A percentile compares a stretch with the other conserved stretches of the same genome.
Evolutionary conservation across 2,113 vertebrate genomes (phyloP).

Genomic region (Lepus europaeus): DNA sequence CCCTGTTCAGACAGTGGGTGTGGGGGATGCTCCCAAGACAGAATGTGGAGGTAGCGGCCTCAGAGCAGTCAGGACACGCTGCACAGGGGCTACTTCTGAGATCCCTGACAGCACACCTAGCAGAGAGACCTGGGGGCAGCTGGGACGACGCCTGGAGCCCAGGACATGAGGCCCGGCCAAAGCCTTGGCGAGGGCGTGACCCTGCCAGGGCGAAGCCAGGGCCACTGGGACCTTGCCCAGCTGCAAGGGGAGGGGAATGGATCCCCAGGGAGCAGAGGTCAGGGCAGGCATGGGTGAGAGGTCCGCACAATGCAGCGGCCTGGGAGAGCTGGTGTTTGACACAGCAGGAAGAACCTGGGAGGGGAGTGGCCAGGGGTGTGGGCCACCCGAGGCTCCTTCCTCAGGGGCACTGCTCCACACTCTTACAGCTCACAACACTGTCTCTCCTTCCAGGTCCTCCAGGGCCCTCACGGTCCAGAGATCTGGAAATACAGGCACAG

Average conservation of each 20-base stretch:
- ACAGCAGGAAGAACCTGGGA: not conserved
- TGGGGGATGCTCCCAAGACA: not conserved
- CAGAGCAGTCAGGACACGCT: not conserved
- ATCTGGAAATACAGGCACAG: too few species aligned
- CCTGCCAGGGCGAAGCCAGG: too few species aligned
- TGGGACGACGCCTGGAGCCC: not conserved
- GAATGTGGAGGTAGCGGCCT: not conserved
- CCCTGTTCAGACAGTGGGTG: too few species aligned
- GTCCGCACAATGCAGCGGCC: not conserved
- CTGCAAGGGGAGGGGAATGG: not conserved
- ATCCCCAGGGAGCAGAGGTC: accelerated
- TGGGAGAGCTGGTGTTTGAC: accelerated
- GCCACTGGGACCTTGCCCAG: not conserved
- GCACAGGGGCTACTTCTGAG: not conserved
- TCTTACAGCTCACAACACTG: accelerated
- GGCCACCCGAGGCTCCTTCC: accelerated
- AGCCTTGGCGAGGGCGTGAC: not conserved
- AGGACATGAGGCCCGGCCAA: not conserved
- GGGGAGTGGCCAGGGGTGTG: too few species aligned
- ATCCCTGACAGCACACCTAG: accelerated
- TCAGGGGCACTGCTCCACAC: accelerated
- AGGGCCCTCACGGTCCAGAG: accelerated
- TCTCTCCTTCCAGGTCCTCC: not conserved
- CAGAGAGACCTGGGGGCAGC: not conserved
- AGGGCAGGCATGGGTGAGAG: accelerated